Conservation (phyloP, 2,797 vertebrate genomes). For the Oreochromis mossambicus region DNA sequence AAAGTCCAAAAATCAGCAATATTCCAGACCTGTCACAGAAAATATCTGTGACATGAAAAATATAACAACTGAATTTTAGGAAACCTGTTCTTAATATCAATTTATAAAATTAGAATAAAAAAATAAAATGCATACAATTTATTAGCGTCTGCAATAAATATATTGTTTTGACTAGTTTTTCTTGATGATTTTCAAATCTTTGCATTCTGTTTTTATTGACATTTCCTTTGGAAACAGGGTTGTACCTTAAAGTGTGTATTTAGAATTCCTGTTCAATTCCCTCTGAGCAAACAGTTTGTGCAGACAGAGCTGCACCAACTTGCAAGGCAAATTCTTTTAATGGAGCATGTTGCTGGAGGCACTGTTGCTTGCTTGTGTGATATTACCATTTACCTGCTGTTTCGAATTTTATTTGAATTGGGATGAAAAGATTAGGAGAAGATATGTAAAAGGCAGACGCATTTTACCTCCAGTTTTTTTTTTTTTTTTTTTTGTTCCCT, state of each 20-base stretch:
- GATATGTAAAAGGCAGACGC: conserved; percentile 49
- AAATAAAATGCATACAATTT: not conserved
- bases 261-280: conserved; percentile 57
- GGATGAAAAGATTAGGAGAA: conserved; percentile 70
- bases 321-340: conserved; percentile 66
- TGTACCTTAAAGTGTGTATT: conserved; percentile 60
- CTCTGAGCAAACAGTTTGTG: conserved; percentile 70
- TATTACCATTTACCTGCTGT: conserved; percentile 75
- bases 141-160: not conserved
- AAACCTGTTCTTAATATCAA: not conserved
- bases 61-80: not conserved
- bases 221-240: not conserved
- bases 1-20: not conserved
- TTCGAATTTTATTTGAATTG: conserved; percentile 78
- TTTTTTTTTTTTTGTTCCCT: not conserved
- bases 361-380: conserved; percentile 70
- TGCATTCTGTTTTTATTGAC: not conserved
- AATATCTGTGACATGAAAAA: not conserved
- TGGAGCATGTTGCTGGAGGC: conserved; percentile 72
- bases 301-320: conserved; percentile 60
- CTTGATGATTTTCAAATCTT: not conserved
- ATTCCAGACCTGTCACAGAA: not conserved
- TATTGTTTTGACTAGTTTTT: not conserved
- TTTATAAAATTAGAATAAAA: not conserved
- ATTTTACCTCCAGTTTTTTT: conserved; percentile 58